Base-by-base conservation (phyloP, 2,113 vertebrate genomes). In the Pagrus major region DNA sequence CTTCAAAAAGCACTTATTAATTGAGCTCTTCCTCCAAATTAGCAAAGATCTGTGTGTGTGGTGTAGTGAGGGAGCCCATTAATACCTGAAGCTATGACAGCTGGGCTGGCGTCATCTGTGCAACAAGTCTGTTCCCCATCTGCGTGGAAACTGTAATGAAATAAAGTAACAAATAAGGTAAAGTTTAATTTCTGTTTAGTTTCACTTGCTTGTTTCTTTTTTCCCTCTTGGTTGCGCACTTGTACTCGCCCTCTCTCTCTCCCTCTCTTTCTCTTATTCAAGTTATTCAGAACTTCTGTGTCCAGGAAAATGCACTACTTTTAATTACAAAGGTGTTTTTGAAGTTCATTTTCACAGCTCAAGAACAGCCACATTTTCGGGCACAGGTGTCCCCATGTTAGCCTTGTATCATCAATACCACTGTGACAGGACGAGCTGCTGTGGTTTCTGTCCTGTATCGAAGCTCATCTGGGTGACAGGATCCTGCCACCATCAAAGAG, bases 111-210 rank as follows among this genome's bases (percentile, higher is more conserved):
- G 0, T 73, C 78, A 61, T 61, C 35, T 52, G 35, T 49, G 47
- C 41, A 64, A 15, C n/a, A 27, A 49, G 39, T 3, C 5, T 61
- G 35, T 59, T 65, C 37, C 20, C 54, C 35, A 31, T 75, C 27
- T 65, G 35, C 52, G n/a, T 61, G 44, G 61, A 72, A 81, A 56
- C 29, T n/a, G 54, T 31, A 21, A 58, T 21, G 2, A 54, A 65
- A 66, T 23, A 66, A 52, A 41, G 12, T 21, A 49, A 44, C 49
- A 47, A 0, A 55, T 47, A n/a, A n/a, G n/a, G n/a, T n/a, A 72
- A 61, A 56, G 44, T 47, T 72, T 39, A 29, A 54, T 5, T n/a
- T 52, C 35, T 52, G 16, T 66, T 27, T 25, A 21, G 10, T 47
- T 61, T 64, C 10, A 31, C n/a, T 8, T 5, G 10, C 9, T 54